Percentiles rank a stretch among this genome's conserved stretches.
Conservation (phyloP, 2,888 invertebrate genomes). For the Drosophila pseudotalamancana region DNA sequence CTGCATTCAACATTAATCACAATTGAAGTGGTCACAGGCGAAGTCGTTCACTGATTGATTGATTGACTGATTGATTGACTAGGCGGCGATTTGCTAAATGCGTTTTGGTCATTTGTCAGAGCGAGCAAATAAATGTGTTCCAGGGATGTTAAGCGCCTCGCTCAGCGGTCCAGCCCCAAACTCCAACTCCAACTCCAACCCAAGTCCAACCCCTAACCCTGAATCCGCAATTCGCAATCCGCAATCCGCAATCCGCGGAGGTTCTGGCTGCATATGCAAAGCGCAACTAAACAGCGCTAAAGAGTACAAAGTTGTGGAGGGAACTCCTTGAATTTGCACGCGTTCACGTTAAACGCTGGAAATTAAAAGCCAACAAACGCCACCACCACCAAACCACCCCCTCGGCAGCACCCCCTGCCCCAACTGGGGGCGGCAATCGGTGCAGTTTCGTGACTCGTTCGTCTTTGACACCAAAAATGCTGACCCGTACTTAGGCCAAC, state of each 20-base stretch:
- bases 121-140: slow-evolving; percentile 21
- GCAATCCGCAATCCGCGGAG: background rate
- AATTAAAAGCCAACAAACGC: slow-evolving; percentile 52
- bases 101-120: slow-evolving; percentile 43
- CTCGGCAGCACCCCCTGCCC: background rate
- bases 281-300: slow-evolving; percentile 73
- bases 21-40: slow-evolving; percentile 15
- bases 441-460: slow-evolving; percentile 59
- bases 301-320: slow-evolving; percentile 68
- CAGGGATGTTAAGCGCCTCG: slow-evolving; percentile 16
- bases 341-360: slow-evolving; percentile 65
- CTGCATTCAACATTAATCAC: slow-evolving; percentile 40
- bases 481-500: slow-evolving; percentile 65
- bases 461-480: slow-evolving; percentile 74
- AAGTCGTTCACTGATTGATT: slow-evolving; percentile 38
- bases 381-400: background rate
- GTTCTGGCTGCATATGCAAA: slow-evolving; percentile 53
- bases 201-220: background rate
- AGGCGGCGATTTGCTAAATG: slow-evolving; percentile 29
- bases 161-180: slow-evolving; percentile 14
- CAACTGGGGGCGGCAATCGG: slow-evolving; percentile 11
- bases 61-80: no score
- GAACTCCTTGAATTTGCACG: slow-evolving; percentile 55
- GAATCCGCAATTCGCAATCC: no score
- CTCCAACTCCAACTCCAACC: background rate